Evolutionary conservation across 1,140 invertebrate genomes (phyloP).

Genomic region (Zaprionus tsacasi): DNA sequence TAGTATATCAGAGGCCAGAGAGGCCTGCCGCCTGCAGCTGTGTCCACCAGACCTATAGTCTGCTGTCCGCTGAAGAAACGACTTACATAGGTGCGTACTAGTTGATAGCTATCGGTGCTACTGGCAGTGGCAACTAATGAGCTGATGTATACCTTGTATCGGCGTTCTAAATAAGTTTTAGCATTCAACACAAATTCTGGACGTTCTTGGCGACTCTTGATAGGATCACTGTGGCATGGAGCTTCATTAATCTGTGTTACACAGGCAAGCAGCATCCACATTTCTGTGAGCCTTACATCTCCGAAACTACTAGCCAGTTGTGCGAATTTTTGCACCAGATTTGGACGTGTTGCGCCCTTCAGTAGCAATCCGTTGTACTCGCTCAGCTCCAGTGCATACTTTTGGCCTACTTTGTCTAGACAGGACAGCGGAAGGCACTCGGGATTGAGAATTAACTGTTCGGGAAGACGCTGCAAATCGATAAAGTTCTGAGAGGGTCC

Average conservation of each 20-base stretch:
- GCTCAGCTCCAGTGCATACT: slow-evolving; percentile 93
- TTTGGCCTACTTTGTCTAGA: slow-evolving; percentile 87
- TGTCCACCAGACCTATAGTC: slow-evolving; percentile 88
- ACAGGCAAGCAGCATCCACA: slow-evolving; percentile 92
- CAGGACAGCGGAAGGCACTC: slow-evolving; percentile 83
- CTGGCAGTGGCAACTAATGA: slow-evolving; percentile 92
- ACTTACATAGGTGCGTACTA: slow-evolving; percentile 93
- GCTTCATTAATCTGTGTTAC: slow-evolving; percentile 49
- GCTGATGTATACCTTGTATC: slow-evolving; percentile 94
- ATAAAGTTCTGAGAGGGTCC: slow-evolving; percentile 93
- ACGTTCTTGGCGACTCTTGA: slow-evolving; percentile 88
- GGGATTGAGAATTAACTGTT: slow-evolving; percentile 87
- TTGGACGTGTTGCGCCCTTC: slow-evolving; percentile 89
- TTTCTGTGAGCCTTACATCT: slow-evolving; percentile 93
- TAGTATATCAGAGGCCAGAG: slow-evolving; percentile 94
- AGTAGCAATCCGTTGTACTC: slow-evolving; percentile 93
- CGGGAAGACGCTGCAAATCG: slow-evolving; percentile 89
- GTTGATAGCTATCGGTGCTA: slow-evolving; percentile 92
- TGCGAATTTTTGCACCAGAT: slow-evolving; percentile 90
- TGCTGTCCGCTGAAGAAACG: slow-evolving; percentile 85
- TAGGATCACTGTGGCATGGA: slow-evolving; percentile 88
- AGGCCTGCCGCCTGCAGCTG: slow-evolving; percentile 91
- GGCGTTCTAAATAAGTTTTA: slow-evolving; percentile 92
- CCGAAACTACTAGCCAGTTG: slow-evolving; percentile 90
- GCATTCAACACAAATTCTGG: slow-evolving; percentile 91